phyloP scores from a whole-genome alignment of 2,797 vertebrate species.

The Acanthurus leucopareius region DNA sequence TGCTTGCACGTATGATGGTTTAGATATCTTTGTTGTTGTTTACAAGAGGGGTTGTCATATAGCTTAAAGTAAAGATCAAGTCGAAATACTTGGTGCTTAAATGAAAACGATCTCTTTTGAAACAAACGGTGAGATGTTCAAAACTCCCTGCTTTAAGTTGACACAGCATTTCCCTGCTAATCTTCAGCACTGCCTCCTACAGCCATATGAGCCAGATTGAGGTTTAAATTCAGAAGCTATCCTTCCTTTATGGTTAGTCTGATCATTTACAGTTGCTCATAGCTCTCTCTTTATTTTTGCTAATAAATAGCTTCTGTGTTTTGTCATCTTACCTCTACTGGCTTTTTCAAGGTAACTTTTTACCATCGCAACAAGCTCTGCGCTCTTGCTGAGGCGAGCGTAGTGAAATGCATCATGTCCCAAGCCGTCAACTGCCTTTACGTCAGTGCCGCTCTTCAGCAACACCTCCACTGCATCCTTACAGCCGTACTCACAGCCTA shows the following conservation, averaged over 20 bases:
- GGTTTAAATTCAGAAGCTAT: too few species aligned
- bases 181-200: background rate
- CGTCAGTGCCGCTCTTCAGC: slow-evolving; percentile 89
- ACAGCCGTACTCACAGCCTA: slow-evolving; percentile 95
- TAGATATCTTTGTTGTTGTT: too few species aligned
- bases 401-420: slow-evolving; percentile 94
- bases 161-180: too few species aligned
- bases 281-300: too few species aligned
- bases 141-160: background rate
- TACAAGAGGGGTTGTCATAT: too few species aligned
- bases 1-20: background rate
- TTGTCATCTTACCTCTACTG: slow-evolving; percentile 85
- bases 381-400: slow-evolving; percentile 92
- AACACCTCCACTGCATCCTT: slow-evolving; percentile 95
- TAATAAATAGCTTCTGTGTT: background rate
- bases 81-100: background rate
- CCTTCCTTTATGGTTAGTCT: too few species aligned
- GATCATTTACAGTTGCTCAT: too few species aligned
- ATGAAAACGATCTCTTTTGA: background rate
- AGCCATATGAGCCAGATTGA: background rate
- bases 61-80: background rate
- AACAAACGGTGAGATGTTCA: background rate
- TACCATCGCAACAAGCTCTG: slow-evolving; percentile 89
- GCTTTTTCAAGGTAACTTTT: slow-evolving; percentile 89
- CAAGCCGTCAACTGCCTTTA: slow-evolving; percentile 87